phyloP scores from a whole-genome alignment of 64 coral and sea anemone genomes.

The Astreopora myriophthalma region DNA sequence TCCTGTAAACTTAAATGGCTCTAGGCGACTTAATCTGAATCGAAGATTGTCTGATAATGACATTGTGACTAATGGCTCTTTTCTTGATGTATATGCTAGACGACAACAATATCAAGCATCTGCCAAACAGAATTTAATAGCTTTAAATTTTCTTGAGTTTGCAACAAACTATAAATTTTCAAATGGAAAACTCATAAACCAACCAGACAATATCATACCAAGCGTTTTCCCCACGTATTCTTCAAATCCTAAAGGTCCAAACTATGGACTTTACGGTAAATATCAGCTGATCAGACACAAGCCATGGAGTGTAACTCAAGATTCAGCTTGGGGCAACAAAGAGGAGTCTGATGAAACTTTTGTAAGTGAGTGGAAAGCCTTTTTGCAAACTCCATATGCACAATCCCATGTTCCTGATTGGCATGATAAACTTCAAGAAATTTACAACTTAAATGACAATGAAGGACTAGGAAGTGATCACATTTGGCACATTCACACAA shows the following conservation, averaged over 20 bases:
- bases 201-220: background rate
- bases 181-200: conserved; percentile 13
- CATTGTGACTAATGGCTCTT: conserved; percentile 21
- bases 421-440: conserved; percentile 3
- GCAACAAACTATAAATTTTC: conserved; percentile 7
- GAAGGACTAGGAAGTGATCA: background rate
- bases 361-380: conserved; percentile 12
- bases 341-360: conserved; percentile 9
- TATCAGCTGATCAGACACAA: conserved; percentile 4
- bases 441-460: background rate
- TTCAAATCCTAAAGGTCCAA: background rate
- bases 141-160: conserved; percentile 59
- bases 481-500: background rate
- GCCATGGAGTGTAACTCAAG: conserved; percentile 3
- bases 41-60: background rate
- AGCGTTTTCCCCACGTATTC: too few relatives aligned
- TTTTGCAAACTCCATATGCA: conserved; percentile 23
- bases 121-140: conserved; percentile 32
- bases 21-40: conserved; percentile 28
- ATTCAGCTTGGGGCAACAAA: conserved; percentile 15
- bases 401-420: conserved; percentile 36
- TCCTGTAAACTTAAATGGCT: conserved; percentile 42
- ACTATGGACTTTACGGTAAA: background rate
- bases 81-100: conserved; percentile 59
- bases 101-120: conserved; percentile 8